Evolutionary conservation across 2,888 invertebrate species (phyloP), one percentile per base, ranked within the genome.

Genomic region (Acanthosoma haemorrhoidale): DNA sequence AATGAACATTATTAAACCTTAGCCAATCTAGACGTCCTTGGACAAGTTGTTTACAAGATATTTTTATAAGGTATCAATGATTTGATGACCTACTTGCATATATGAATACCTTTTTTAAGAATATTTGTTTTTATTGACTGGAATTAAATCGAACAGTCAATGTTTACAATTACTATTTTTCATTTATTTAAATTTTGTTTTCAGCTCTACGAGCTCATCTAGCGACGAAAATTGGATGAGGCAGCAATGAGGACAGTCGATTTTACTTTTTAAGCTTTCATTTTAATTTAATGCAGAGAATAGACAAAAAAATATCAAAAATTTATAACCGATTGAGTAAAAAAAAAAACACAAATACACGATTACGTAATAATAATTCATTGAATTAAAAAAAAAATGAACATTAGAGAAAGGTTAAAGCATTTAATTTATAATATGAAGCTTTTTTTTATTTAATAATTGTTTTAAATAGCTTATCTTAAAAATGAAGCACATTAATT

Each of bases 171-270:
- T 36, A 36, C 36, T 36, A 6, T 9, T 36, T 36, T 6, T 36
- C 11, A 36, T 36, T 36, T 13, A 15, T 15, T 15, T 4, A 41
- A 5, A 16, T 9, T 64, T 39, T 64, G 25, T 25, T 38, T 64
- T 8, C 31, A 64, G 64, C n/a, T 64, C 64, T 2, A 15, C 64
- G 29, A 41, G 64, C 29, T 64, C 64, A 4, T 38, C 18, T 9
- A 41, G 38, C 41, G 64, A 64, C 41, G 64, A 41, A 41, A 41
- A 41, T 64, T 64, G 64, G 64, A 29, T 21, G n/a, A 41, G 64
- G 39, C 31, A n/a, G n/a, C n/a, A n/a, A n/a, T n/a, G n/a, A n/a
- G n/a, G n/a, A n/a, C n/a, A n/a, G n/a, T n/a, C n/a, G n/a, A n/a
- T n/a, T n/a, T n/a, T n/a, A n/a, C 34, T 29, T 59, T 59, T 59